Percentiles rank a stretch among this genome's conserved stretches.
These are phyloP conservation scores for Rhinoraja longicauda DNA, from an alignment of 2,797 vertebrate species.

Conservation along the genomic window DNA sequence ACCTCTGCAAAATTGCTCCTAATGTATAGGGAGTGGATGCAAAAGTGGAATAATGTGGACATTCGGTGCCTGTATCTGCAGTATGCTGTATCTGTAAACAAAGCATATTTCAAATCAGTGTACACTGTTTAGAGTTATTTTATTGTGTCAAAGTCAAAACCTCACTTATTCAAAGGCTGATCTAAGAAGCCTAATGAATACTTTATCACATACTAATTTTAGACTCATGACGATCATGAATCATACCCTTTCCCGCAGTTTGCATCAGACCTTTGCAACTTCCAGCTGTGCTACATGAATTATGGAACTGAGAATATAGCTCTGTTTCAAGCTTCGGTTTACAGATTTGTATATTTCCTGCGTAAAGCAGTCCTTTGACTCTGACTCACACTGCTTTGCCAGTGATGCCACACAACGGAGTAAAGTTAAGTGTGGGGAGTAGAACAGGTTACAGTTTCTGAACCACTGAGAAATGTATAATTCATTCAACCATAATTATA, in stretches of 20 bases:
- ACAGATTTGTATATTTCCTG: background rate
- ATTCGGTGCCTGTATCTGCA: too few species aligned
- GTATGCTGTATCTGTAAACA: too few species aligned
- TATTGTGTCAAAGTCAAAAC: background rate
- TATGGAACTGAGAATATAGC: conserved; percentile 19
- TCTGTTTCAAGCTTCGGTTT: background rate
- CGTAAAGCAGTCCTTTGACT: background rate
- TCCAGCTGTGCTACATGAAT: background rate
- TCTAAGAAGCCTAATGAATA: background rate
- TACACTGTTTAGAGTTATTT: background rate
- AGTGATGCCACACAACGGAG: too few species aligned
- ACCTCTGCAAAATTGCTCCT: too few species aligned
- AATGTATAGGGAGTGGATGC: too few species aligned
- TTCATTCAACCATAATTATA: background rate
- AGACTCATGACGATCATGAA: background rate
- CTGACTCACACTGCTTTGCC: too few species aligned
- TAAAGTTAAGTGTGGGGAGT: background rate
- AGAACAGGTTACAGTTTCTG: background rate
- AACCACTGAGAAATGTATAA: background rate
- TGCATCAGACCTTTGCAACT: background rate
- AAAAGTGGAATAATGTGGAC: too few species aligned
- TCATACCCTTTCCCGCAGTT: background rate
- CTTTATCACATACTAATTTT: background rate
- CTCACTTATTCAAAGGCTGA: background rate
- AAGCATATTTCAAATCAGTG: background rate